Conservation (phyloP, 1,140 invertebrate species). For the Aradophagus sp. region DNA sequence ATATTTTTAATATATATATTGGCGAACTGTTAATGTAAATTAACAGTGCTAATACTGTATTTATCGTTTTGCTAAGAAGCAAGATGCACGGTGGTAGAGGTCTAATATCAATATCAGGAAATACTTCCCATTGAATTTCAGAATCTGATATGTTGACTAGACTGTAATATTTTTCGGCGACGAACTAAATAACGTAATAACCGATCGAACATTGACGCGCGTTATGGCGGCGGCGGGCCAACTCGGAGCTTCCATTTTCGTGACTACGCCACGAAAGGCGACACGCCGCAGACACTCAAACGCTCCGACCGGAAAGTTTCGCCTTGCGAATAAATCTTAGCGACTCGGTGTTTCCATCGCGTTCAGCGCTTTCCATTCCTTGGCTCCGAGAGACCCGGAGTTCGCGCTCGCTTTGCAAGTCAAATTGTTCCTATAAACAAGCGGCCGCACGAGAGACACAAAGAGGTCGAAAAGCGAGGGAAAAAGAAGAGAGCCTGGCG, state of each 20-base stretch:
- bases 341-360: slow-evolving; percentile 59
- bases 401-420: slow-evolving; percentile 68
- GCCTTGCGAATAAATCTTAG: slow-evolving; percentile 57
- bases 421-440: slow-evolving; percentile 66
- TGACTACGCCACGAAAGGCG: slow-evolving; percentile 47
- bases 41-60: too few species aligned
- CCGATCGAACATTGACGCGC: slow-evolving; percentile 15
- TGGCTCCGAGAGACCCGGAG: slow-evolving; percentile 52
- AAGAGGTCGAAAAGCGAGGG: slow-evolving; percentile 46
- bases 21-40: too few species aligned
- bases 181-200: too few species aligned
- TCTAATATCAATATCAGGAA: too few species aligned
- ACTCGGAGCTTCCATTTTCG: slow-evolving; percentile 39
- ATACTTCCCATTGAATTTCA: too few species aligned
- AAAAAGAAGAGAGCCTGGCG: slow-evolving; percentile 29
- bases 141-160: too few species aligned
- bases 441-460: slow-evolving; percentile 55
- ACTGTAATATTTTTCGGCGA: too few species aligned
- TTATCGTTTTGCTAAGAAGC: too few species aligned
- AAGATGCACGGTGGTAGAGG: too few species aligned
- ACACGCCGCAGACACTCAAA: slow-evolving; percentile 50
- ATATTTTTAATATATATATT: too few species aligned
- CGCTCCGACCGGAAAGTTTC: slow-evolving; percentile 57
- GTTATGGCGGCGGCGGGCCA: neutral
- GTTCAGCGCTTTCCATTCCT: slow-evolving; percentile 55